Base-by-base conservation (phyloP, 1,140 invertebrate genomes). In the Elymnias hypermnestra region DNA sequence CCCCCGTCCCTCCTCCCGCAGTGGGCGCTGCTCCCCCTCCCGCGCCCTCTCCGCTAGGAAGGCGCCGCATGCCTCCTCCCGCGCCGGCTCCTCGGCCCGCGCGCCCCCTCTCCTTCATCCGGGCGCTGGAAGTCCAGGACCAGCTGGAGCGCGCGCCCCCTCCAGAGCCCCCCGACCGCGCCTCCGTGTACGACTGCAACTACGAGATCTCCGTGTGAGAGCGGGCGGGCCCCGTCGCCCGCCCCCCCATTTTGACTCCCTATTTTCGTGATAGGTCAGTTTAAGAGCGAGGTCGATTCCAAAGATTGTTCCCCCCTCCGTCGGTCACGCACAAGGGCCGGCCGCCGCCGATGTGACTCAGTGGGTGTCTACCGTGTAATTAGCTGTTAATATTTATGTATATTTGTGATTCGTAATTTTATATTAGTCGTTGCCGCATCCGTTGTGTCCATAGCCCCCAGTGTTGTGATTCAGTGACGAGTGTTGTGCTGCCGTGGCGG, bases 131-230 rank as follows among this genome's bases (percentile, higher is more conserved):
- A 87, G 95, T 97, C 90, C 93, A 94, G 44, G 94, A 97, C 69
- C 92, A 92, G 3, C 91, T 95, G 77, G 93, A 94, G 61, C 69
- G 77, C 55, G 54, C 62, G 29, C 82, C 86, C 39, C 89, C 87
- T 3, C 88, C 91, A 12, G 90, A 91, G 13, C 93, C 91, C n/a
- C 92, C 91, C 14, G 94, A 96, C 72, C 91, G 94, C 51, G 92
- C 92, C 53, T 96, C 94, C 86, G 92, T 96, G 44, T 97, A 97
- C 78, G 96, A 97, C 83, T 96, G 95, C 92, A 97, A 96, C 87
- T 97, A 97, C 85, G 96, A 98, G 86, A 97, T 97, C 85, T 97
- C 95, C 43, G 95, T 97, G 87, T 92, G 79, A 86, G 46, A 9
- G 22, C 38, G 23, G 28, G 10, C 23, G 23, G 23, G 28, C 5